Base-by-base conservation (phyloP, 35 echinoderm and acorn worm genomes). In the Strongylocentrotus purpuratus region DNA sequence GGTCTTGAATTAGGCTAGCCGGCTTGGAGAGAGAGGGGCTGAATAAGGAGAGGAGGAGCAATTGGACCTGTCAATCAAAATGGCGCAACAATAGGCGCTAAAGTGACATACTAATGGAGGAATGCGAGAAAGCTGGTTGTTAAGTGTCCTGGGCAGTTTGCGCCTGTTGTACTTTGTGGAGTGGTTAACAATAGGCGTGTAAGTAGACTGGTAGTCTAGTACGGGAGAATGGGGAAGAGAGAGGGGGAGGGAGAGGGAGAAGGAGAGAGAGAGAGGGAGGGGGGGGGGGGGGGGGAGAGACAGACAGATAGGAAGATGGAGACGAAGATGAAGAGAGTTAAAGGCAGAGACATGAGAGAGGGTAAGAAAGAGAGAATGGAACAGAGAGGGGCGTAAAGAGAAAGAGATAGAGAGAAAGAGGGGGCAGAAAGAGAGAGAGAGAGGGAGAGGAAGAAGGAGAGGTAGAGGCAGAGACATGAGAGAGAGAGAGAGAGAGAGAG, bases 41-140 rank as follows among this genome's bases (percentile, higher is more conserved):
- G 58, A 93, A 93, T 50, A n/a, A 45, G 48, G 45, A 46, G 47
- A 93, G 91, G 91, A 93, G 47, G 91, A 58, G 91, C 91, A 93
- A 93, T 93, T 93, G 33, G 13, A 58, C 33, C 91, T 93, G 91
- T 93, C 91, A 93, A 93, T 93, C 91, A 93, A 93, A 58, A 22
- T 15, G 47, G 91, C 9, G 7, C 91, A 93, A 93, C 48, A 58
- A 93, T 47, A 46, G 87, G 17, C 46, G 91, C 91, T 93, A 93
- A 93, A 93, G 91, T 93, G 91, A 93, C 91, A 93, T 50, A 93
- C 91, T 93, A 93, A 93, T 93, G 91, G 91, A 48, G 91, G 91
- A 93, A 93, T 93, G 91, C 48, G 91, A 93, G 13, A 58, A 55
- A 93, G 91, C 91, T 93, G 91, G 91, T 93, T 93, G 31, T 32